Percentiles rank a stretch among this genome's conserved stretches.
These are phyloP conservation scores for Saguinus imperator DNA, from an alignment of 2,113 vertebrate genomes.

Conservation along the genomic window DNA sequence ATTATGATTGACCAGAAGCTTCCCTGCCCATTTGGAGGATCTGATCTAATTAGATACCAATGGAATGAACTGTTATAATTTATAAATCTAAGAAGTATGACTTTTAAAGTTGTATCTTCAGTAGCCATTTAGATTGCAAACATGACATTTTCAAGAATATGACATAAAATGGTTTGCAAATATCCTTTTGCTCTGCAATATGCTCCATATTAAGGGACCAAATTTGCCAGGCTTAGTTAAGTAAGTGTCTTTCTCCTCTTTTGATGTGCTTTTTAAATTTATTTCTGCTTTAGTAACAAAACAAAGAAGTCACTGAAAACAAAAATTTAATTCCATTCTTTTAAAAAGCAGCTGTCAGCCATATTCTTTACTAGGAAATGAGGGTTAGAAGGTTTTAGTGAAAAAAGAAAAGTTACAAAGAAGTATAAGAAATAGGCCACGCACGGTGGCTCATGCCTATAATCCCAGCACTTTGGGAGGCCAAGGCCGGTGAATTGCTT, in stretches of 20 bases:
- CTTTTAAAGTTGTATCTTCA: constrained; percentile 18
- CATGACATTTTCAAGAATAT: background rate
- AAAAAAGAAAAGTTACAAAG: background rate
- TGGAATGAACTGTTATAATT: background rate
- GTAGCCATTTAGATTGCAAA: background rate
- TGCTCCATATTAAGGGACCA: background rate
- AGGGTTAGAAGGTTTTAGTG: background rate
- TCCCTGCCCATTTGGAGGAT: background rate
- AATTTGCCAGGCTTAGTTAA: background rate
- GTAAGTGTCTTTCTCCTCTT: background rate
- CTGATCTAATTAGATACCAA: background rate
- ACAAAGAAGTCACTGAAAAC: background rate
- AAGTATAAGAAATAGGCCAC: background rate
- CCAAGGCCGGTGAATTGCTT: too few species aligned
- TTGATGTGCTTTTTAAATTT: background rate
- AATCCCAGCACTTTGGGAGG: too few species aligned
- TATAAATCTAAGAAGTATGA: background rate
- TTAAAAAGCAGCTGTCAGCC: background rate
- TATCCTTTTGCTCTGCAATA: background rate
- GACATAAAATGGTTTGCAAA: background rate
- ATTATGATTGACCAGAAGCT: background rate
- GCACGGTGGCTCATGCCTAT: too few species aligned
- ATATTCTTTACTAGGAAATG: background rate
- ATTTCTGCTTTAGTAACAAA: background rate
- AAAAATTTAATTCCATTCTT: background rate